phyloP scores from a whole-genome alignment of 2,888 invertebrate species.

The Orthosia incerta region DNA sequence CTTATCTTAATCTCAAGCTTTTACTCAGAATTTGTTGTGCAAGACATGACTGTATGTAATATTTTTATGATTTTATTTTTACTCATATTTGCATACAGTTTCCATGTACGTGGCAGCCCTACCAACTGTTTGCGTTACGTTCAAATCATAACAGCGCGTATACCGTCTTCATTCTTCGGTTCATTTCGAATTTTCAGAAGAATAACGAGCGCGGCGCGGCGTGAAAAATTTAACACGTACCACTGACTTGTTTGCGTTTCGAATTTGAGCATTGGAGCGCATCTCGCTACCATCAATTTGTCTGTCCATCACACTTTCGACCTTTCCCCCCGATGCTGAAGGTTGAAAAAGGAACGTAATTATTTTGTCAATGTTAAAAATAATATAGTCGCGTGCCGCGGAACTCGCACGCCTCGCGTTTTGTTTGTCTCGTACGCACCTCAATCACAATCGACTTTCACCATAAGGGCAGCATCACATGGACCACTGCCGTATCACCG shows the following conservation, averaged over 20 bases:
- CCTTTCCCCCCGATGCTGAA: constrained; percentile 67
- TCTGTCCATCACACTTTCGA: constrained; percentile 67
- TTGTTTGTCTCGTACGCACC: constrained; percentile 80
- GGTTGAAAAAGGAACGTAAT: constrained; percentile 69
- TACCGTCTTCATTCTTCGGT: constrained; percentile 43
- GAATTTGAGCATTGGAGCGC: constrained; percentile 74
- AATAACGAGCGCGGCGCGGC: constrained; percentile 67
- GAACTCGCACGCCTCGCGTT: constrained; percentile 71
- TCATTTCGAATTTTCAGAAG: constrained; percentile 56
- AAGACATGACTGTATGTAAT: constrained; percentile 26
- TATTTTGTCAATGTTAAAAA: constrained; percentile 70
- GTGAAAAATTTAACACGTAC: constrained; percentile 76
- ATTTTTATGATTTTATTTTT: constrained; percentile 11
- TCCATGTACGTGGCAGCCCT: constrained; percentile 41
- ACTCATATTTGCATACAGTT: neutral
- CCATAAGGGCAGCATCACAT: constrained; percentile 84
- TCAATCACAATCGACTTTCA: constrained; percentile 87
- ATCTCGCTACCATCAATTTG: constrained; percentile 66
- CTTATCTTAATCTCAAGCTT: constrained; percentile 48
- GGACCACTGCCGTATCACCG: constrained; percentile 55
- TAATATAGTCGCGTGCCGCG: constrained; percentile 77
- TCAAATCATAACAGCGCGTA: constrained; percentile 48
- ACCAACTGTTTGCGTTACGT: constrained; percentile 25
- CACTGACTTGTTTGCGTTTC: constrained; percentile 75
- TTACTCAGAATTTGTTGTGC: constrained; percentile 23